These are phyloP conservation scores for Protophormia terraenovae DNA, from an alignment of 2,888 invertebrate genomes.

Conservation along the genomic window DNA sequence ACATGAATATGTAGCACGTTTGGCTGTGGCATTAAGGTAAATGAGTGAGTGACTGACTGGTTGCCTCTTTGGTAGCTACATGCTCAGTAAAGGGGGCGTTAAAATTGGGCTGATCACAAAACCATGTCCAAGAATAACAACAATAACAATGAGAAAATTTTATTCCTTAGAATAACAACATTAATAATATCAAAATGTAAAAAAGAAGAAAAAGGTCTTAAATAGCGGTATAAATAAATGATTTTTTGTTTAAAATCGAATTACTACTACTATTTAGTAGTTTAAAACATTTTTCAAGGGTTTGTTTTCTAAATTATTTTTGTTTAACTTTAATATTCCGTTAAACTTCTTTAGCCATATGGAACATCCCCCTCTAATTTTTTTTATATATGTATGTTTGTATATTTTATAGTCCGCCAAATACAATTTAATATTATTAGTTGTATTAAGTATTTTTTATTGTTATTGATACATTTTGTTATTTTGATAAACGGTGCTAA, in stretches of 20 bases:
- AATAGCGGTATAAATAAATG: slow-evolving; percentile 35
- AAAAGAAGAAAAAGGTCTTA: neutral
- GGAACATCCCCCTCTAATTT: neutral
- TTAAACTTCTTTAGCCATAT: neutral
- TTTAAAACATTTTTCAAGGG: slow-evolving; percentile 21
- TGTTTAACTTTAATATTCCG: neutral
- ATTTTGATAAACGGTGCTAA: slow-evolving; percentile 79
- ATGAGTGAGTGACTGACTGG: slow-evolving; percentile 48
- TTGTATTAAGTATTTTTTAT: slow-evolving; percentile 61
- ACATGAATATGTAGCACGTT: neutral
- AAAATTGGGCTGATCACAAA: slow-evolving; percentile 80
- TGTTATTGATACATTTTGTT: slow-evolving; percentile 67
- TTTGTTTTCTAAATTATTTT: neutral
- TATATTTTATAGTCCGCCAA: neutral
- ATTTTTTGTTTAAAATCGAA: neutral
- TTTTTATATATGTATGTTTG: neutral
- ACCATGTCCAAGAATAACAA: slow-evolving; percentile 69
- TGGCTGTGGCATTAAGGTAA: slow-evolving; percentile 36
- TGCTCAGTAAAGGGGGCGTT: slow-evolving; percentile 73
- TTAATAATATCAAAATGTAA: too few species aligned
- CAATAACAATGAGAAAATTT: slow-evolving; percentile 18
- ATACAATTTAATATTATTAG: slow-evolving; percentile 38
- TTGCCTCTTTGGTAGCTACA: slow-evolving; percentile 72
- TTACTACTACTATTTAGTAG: slow-evolving; percentile 28
- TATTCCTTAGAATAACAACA: neutral